These are phyloP conservation scores for Leptoteleia sp. DNA, from an alignment of 1,140 invertebrate genomes.

Conservation along the genomic window DNA sequence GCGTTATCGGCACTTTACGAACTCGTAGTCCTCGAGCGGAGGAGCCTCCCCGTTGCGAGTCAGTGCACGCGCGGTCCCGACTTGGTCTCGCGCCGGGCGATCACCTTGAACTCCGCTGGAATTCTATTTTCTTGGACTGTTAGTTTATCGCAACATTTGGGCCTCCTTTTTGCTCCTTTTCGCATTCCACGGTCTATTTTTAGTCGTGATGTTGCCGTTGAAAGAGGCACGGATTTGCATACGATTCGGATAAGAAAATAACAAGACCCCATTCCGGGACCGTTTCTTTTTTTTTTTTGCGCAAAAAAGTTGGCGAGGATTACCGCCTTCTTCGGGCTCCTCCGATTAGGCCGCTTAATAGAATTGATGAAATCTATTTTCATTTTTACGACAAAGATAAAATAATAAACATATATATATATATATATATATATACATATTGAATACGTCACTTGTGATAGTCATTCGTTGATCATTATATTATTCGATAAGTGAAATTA, in stretches of 20 bases:
- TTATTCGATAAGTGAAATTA: no score
- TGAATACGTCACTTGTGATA: no score
- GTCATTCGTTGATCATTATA: no score
- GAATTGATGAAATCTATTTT: no score
- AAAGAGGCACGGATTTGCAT: conserved; percentile 8
- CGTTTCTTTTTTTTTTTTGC: no score
- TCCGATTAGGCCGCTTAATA: no score
- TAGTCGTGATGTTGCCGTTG: conserved; percentile 6
- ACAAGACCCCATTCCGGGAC: not conserved
- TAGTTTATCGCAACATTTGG: conserved; percentile 26
- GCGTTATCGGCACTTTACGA: conserved; percentile 47
- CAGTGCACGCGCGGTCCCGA: conserved; percentile 35
- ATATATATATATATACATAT: no score
- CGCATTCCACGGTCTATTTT: conserved; percentile 29
- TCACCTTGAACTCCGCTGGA: conserved; percentile 60
- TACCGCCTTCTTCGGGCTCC: no score
- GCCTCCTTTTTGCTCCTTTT: conserved; percentile 33
- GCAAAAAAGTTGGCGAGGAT: no score
- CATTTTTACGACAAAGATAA: no score
- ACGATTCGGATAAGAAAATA: conserved; percentile 3
- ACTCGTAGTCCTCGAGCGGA: conserved; percentile 48
- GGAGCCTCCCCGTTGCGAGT: conserved; percentile 38
- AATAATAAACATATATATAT: no score
- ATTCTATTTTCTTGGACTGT: conserved; percentile 47
- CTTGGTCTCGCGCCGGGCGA: conserved; percentile 46